A percentile compares a stretch with the other conserved stretches of the same genome.
Conservation (phyloP, 2,888 invertebrate genomes). For the Andrena flavipes region DNA sequence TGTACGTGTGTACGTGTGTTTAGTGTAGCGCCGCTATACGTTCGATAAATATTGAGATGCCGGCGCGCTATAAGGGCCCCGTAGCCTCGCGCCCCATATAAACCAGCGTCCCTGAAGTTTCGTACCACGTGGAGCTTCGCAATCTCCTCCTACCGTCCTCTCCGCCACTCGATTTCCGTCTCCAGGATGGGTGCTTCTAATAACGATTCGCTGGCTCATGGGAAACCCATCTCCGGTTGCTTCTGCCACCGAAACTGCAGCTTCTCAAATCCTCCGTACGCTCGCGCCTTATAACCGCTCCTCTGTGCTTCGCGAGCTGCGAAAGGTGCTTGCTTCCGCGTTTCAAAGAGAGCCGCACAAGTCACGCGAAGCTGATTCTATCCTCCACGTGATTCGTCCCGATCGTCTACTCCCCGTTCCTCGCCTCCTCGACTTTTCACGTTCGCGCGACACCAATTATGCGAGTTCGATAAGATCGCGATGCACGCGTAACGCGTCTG, state of each 20-base stretch:
- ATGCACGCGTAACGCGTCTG: slow-evolving; percentile 39
- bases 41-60: slow-evolving; percentile 74
- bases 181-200: too few species aligned
- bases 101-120: slow-evolving; percentile 60
- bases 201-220: too few species aligned
- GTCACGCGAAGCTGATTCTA: not conserved
- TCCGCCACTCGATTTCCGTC: slow-evolving; percentile 9
- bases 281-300: too few species aligned
- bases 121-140: slow-evolving; percentile 55
- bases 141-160: slow-evolving; percentile 8
- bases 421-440: slow-evolving; percentile 18
- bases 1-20: slow-evolving; percentile 51
- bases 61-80: slow-evolving; percentile 70
- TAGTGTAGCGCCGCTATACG: slow-evolving; percentile 71
- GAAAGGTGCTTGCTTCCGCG: too few species aligned
- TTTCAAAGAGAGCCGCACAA: not conserved
- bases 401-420: not conserved
- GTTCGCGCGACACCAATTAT: slow-evolving; percentile 44
- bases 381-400: not conserved
- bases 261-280: too few species aligned
- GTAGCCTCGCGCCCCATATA: slow-evolving; percentile 67
- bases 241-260: too few species aligned
- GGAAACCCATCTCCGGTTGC: too few species aligned
- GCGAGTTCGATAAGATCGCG: slow-evolving; percentile 51
- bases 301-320: too few species aligned